Conservation (phyloP, 2,888 invertebrate genomes). For the Netelia melanura region DNA sequence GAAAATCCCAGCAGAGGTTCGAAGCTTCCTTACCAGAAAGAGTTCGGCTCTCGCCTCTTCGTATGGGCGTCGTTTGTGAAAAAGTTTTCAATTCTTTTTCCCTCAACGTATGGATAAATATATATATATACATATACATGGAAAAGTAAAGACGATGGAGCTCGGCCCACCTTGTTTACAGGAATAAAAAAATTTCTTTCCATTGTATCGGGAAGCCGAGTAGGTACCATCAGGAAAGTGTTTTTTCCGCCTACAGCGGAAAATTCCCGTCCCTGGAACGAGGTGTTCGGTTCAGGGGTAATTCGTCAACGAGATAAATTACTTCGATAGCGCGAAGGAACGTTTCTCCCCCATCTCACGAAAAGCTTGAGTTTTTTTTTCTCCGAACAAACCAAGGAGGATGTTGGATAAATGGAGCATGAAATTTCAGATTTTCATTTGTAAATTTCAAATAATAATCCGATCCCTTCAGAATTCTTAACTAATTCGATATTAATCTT, state of each 20-base stretch:
- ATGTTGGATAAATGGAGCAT: not conserved
- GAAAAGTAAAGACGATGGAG: not conserved
- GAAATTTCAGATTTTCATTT: not conserved
- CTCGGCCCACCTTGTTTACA: not conserved
- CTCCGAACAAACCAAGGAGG: no score
- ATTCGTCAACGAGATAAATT: constrained; percentile 58
- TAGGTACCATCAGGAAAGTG: not conserved
- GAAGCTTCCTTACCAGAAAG: not conserved
- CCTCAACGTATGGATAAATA: not conserved
- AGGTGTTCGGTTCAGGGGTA: constrained; percentile 38
- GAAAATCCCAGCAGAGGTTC: not conserved
- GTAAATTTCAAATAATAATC: no score
- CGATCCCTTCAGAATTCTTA: no score
- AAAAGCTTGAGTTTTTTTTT: not conserved
- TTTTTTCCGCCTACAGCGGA: not conserved
- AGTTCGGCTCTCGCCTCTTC: not conserved
- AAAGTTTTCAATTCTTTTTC: constrained; percentile 3
- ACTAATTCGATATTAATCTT: no score
- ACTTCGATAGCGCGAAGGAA: constrained; percentile 40
- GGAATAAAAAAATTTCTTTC: not conserved
- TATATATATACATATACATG: not conserved
- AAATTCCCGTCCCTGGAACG: not conserved
- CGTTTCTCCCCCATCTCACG: constrained; percentile 1
- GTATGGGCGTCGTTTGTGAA: not conserved
- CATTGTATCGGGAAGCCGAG: constrained; percentile 2